phyloP scores from a whole-genome alignment of 2,797 vertebrate genomes.

The Cyprinodon diabolis region DNA sequence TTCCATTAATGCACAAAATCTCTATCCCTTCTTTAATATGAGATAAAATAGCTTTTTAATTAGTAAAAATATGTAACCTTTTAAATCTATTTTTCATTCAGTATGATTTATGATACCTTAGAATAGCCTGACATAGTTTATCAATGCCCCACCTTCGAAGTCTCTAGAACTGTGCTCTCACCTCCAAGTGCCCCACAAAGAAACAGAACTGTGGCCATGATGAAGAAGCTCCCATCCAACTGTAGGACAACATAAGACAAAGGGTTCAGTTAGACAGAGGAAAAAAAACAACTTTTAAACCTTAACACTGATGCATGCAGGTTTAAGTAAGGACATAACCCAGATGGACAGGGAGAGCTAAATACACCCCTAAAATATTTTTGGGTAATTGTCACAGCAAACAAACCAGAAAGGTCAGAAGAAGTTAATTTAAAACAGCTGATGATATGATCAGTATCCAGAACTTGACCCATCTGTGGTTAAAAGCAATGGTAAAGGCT shows the following conservation, averaged over 20 bases:
- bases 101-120: neutral
- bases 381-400: neutral
- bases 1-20: neutral
- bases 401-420: neutral
- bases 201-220: constrained; percentile 69
- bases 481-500: constrained; percentile 20
- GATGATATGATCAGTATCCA: constrained; percentile 7
- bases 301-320: neutral
- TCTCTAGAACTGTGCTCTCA: constrained; percentile 35
- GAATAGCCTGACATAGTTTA: neutral
- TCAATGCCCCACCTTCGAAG: neutral
- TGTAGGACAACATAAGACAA: constrained; percentile 23
- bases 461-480: constrained; percentile 4
- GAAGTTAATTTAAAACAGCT: constrained; percentile 2
- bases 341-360: neutral
- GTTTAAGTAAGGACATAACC: constrained; percentile 13
- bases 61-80: neutral
- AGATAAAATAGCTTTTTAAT: neutral
- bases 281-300: neutral
- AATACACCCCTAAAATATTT: neutral
- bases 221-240: constrained; percentile 54
- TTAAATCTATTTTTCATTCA: neutral
- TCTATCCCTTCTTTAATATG: neutral
- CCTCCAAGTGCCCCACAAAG: constrained; percentile 67
- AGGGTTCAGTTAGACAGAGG: neutral